Evolutionary conservation across 2,888 invertebrate species (phyloP), one percentile per base, ranked within the genome.

Genomic region (Candidula unifasciata): DNA sequence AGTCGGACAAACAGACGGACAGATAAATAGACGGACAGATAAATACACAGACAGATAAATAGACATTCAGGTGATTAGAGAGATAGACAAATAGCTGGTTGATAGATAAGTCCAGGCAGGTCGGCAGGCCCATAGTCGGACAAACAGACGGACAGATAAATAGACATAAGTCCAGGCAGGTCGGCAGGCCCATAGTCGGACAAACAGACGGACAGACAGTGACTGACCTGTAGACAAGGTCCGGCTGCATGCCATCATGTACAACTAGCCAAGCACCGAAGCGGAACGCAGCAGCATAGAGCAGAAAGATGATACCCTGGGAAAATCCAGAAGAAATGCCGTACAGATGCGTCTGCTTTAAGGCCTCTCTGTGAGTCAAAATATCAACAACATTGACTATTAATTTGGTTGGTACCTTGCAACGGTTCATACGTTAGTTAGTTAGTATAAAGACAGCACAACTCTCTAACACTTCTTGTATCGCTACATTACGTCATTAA

Each of bases 241-340:
- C 87, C 1, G 90, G 87, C 8, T 86, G 71, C 91, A 92, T 92
- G 27, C 90, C 89, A 6, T 88, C 88, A 16, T 88, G 52, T 8
- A 79, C 83, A 1, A 91, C 90, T 85, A 91, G 88, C 86, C 90
- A 91, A 2, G 91, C 90, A 27, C 92, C 92, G 85, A 91, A 91
- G 64, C 90, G 87, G 86, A 91, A 92, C 2, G 89, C 88, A 10
- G 89, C 91, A n/a, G 88, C 92, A 82, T 92, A 92, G 33, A 89
- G 82, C 84, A 90, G 86, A 83, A 91, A 91, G 60, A 91, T 88
- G 1, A 91, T 83, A 10, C 90, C 89, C 80, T 90, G 90, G 8
- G 91, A 89, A 80, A 91, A 90, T 2, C 88, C 91, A 77, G 88
- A 90, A 0, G 89, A 86, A 3, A 91, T 35, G 0, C 88, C 90